A percentile compares a stretch with the other conserved stretches of the same genome.
Conservation (phyloP, 2,888 invertebrate genomes). For the Noctua janthe region DNA sequence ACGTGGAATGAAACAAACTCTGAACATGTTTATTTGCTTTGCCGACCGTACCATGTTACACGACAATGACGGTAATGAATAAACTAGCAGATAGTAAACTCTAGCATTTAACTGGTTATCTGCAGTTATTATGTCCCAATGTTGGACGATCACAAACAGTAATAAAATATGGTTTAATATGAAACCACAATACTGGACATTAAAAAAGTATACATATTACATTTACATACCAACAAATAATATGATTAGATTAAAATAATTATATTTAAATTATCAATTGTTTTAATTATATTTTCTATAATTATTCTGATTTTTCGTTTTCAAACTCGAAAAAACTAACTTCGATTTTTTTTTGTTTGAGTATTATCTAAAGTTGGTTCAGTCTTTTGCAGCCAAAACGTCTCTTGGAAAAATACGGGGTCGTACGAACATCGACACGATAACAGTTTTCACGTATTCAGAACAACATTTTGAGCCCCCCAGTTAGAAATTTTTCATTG, state of each 20-base stretch:
- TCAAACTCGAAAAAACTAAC: neutral
- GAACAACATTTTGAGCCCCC: too few relatives aligned
- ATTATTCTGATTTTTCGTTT: neutral
- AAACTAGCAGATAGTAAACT: constrained; percentile 34
- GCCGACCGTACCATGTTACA: constrained; percentile 46
- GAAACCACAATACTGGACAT: neutral
- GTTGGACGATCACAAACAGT: constrained; percentile 20
- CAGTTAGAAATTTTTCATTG: too few relatives aligned
- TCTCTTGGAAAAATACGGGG: neutral
- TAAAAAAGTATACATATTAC: neutral
- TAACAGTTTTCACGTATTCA: too few relatives aligned
- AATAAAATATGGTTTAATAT: neutral
- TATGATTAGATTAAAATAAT: too few relatives aligned
- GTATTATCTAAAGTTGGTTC: neutral
- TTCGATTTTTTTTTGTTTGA: neutral
- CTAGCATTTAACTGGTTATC: constrained; percentile 12
- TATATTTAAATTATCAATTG: too few relatives aligned
- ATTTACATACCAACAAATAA: neutral
- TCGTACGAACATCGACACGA: too few relatives aligned
- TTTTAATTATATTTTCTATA: neutral
- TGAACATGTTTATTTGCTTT: constrained; percentile 26
- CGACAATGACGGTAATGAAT: constrained; percentile 38
- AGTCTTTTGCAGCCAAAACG: neutral
- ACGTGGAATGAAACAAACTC: constrained; percentile 8
- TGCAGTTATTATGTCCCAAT: constrained; percentile 22